Percentiles rank a stretch among this genome's conserved stretches.
Evolutionary conservation across 2,888 invertebrate genomes (phyloP).

Genomic region (Chironomus riparius): DNA sequence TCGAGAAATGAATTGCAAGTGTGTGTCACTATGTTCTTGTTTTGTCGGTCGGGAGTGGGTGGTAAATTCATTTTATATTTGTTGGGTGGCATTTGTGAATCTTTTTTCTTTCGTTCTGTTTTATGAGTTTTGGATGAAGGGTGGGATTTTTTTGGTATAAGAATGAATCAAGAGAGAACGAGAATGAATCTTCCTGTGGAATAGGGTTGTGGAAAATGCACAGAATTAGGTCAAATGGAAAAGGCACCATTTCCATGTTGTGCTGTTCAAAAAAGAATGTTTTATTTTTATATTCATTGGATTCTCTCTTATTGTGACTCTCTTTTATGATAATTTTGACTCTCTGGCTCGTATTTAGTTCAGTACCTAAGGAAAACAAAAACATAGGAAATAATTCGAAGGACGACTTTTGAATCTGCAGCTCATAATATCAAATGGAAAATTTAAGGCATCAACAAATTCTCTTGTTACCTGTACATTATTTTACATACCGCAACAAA

Average conservation of each 20-base stretch:
- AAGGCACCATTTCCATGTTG: slow-evolving; percentile 6
- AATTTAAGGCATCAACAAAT: too few relatives aligned
- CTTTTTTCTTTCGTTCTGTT: background rate
- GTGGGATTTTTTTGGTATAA: background rate
- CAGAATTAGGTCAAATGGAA: slow-evolving; percentile 25
- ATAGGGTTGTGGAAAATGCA: background rate
- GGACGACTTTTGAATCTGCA: background rate
- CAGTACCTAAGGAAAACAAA: too few relatives aligned
- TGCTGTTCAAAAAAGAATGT: background rate
- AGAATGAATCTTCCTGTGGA: background rate
- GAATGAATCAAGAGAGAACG: background rate
- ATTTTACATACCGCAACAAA: too few relatives aligned
- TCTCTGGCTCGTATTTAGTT: background rate
- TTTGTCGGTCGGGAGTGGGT: background rate
- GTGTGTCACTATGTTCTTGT: slow-evolving; percentile 10
- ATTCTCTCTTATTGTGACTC: background rate
- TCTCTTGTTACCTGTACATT: too few relatives aligned
- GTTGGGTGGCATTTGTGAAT: background rate
- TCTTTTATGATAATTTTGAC: background rate
- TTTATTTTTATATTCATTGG: background rate
- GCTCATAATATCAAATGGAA: too few relatives aligned
- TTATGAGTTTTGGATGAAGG: background rate
- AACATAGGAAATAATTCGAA: background rate
- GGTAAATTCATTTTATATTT: background rate
- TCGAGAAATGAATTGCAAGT: slow-evolving; percentile 14